Evolutionary conservation across 23 tunicate species (phyloP).

Genomic region (Halocynthia roretzi): DNA sequence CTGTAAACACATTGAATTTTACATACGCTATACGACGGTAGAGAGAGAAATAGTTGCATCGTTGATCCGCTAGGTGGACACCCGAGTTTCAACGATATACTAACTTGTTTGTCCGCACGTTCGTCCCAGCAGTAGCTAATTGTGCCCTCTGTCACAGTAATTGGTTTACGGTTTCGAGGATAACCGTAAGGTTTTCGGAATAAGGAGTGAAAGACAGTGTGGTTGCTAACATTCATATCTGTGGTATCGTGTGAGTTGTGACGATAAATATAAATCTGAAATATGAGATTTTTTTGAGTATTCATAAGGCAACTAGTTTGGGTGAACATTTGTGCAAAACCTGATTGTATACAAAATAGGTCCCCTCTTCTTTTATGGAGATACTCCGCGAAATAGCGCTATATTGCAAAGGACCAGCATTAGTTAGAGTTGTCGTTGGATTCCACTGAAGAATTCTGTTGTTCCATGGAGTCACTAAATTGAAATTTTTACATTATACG

Average conservation of each 20-base stretch:
- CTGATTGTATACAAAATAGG: conserved; percentile 10
- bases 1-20: neutral
- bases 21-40: no score
- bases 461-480: no score
- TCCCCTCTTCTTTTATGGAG: neutral
- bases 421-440: no score
- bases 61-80: no score
- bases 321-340: neutral
- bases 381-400: neutral
- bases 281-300: no score
- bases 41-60: no score
- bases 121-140: neutral
- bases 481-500: no score
- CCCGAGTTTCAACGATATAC: neutral
- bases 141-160: neutral
- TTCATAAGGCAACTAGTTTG: neutral
- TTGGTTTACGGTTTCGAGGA: neutral
- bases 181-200: neutral
- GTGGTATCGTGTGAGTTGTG: neutral
- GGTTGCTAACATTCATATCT: neutral
- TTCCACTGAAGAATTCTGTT: no score
- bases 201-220: neutral
- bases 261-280: no score
- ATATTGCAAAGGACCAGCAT: no score
- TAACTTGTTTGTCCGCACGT: neutral